Conservation (phyloP, 2,888 invertebrate genomes). For the Stramonita haemastoma region DNA sequence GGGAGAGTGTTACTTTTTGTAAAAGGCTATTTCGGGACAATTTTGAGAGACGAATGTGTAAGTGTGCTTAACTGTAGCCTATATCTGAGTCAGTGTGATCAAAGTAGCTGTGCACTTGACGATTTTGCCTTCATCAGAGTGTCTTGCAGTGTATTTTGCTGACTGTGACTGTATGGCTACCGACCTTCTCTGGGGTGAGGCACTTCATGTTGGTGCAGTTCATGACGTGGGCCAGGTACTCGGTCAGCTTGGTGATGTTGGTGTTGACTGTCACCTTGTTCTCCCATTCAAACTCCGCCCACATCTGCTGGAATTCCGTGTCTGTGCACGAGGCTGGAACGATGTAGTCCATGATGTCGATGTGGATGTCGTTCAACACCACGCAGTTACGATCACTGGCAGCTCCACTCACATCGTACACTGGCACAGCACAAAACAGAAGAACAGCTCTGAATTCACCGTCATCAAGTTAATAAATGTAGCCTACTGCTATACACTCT, state of each 20-base stretch:
- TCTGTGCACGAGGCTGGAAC: slow-evolving; percentile 93
- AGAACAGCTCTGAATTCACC: no score
- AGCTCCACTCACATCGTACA: slow-evolving; percentile 96
- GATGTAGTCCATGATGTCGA: slow-evolving; percentile 97
- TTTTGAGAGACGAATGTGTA: no score
- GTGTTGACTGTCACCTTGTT: slow-evolving; percentile 98
- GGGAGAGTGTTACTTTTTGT: no score
- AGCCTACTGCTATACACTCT: no score
- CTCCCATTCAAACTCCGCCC: slow-evolving; percentile 99
- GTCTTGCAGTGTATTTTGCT: no score
- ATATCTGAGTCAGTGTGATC: no score
- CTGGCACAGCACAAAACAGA: slow-evolving; percentile 78
- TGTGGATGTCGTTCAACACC: slow-evolving; percentile 98
- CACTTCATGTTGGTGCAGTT: slow-evolving; percentile 99
- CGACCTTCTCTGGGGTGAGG: slow-evolving; percentile 95
- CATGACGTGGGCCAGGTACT: slow-evolving; percentile 93
- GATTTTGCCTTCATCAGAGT: no score
- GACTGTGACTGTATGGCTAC: neutral
- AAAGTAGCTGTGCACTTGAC: no score
- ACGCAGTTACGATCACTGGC: slow-evolving; percentile 96
- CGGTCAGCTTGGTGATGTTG: slow-evolving; percentile 90
- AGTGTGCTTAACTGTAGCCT: no score
- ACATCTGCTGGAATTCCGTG: slow-evolving; percentile 98
- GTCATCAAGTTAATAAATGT: no score
- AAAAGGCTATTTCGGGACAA: no score